Base-by-base conservation (phyloP, 2,888 invertebrate genomes). In the Osmoderma eremita region DNA sequence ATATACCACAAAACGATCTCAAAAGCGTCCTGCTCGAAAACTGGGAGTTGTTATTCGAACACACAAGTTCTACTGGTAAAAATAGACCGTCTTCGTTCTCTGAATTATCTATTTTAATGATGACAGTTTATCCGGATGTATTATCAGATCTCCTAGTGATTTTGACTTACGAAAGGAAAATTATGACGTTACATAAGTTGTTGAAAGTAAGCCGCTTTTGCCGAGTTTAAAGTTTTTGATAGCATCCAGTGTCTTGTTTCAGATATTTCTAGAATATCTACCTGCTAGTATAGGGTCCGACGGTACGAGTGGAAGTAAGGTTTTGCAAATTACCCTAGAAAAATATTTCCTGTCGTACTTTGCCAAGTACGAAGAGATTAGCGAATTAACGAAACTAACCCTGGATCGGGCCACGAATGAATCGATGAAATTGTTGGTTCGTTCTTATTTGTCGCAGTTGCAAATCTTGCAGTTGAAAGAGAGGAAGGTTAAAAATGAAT, bases 221-320 rank as follows among this genome's bases (percentile, higher is more conserved):
- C n/a, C n/a, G n/a, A n/a, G n/a, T n/a, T n/a, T n/a, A n/a, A n/a
- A n/a, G n/a, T n/a, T n/a, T n/a, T n/a, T n/a, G n/a, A n/a, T n/a
- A n/a, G n/a, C n/a, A n/a, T n/a, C n/a, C n/a, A n/a, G n/a, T n/a
- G n/a, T n/a, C 12, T 20, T 36, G 36, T 64, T 36, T 69, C 83
- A 88, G 82, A 83, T 88, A 10, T 90, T 89, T 74, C 77, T 90
- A 65, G 89, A 89, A 68, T 90, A 88, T 76, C 81, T 90, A 67
- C 89, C 90, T 3, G 87, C 88, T n/a, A 84, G 88, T 73, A 87
- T 89, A 36, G 89, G 89, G 1, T 75, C 85, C 76, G 82, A 85
- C 78, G 77, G 84, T 76, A 76, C 84, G 78, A 77, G 81, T 73
- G 78, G 84, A 73, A 69, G 84, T 77, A 67, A 84, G 72, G 84